These are phyloP conservation scores for Conger conger DNA, from an alignment of 2,113 vertebrate genomes.

Conservation along the genomic window DNA sequence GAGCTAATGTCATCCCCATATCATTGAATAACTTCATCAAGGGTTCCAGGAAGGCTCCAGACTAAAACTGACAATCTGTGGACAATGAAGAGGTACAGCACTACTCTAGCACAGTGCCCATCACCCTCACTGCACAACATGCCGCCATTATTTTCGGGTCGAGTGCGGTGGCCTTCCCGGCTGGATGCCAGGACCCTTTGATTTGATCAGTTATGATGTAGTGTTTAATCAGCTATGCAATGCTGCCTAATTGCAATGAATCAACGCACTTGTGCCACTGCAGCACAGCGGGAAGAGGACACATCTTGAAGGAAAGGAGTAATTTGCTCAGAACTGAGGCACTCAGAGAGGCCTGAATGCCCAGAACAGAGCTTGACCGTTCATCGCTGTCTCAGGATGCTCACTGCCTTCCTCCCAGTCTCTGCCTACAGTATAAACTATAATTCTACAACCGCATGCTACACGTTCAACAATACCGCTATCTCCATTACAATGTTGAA, in stretches of 20 bases:
- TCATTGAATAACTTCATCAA: too few species aligned
- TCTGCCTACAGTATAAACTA: not conserved
- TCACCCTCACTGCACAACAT: not conserved
- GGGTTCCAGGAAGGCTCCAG: not conserved
- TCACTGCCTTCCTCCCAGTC: not conserved
- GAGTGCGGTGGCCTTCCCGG: not conserved
- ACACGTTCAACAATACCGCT: not conserved
- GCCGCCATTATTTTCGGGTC: not conserved
- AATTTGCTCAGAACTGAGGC: not conserved
- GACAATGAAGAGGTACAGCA: not conserved
- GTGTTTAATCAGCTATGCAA: slow-evolving; percentile 17
- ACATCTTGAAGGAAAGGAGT: slow-evolving; percentile 21
- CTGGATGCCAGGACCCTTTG: not conserved
- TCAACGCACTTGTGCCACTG: slow-evolving; percentile 8
- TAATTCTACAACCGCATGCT: not conserved
- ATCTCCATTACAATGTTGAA: not conserved
- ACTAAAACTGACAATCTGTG: not conserved
- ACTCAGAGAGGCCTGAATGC: not conserved
- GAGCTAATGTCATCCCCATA: too few species aligned
- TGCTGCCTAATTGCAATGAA: not conserved
- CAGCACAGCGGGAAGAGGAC: slow-evolving; percentile 18
- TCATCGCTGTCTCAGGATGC: slow-evolving; percentile 9
- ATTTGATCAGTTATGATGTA: slow-evolving; percentile 13
- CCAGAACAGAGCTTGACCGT: slow-evolving; percentile 23
- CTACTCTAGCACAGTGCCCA: not conserved